Percentiles rank a stretch among this genome's conserved stretches.
phyloP scores from a whole-genome alignment of 1,140 invertebrate genomes.

The Aplysia californica region DNA sequence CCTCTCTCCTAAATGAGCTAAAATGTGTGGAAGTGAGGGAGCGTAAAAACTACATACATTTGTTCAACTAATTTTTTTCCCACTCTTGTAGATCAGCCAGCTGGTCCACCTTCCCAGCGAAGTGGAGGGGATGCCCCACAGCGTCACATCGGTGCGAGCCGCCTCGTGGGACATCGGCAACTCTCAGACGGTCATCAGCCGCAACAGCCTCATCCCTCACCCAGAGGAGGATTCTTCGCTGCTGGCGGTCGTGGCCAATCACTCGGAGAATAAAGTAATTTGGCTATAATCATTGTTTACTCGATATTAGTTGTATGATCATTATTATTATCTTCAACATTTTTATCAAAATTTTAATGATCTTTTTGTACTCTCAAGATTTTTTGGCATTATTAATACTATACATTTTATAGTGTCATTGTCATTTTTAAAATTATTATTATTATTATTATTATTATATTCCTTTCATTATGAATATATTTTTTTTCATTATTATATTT shows the following conservation, averaged over 20 bases:
- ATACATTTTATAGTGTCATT: background rate
- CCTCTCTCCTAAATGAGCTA: too few relatives aligned
- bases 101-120: too few relatives aligned
- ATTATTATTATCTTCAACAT: background rate
- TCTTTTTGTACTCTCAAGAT: too few relatives aligned
- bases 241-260: constrained; percentile 19
- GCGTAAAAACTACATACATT: too few relatives aligned
- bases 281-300: background rate
- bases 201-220: constrained; percentile 11
- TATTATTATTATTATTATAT: background rate
- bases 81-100: background rate
- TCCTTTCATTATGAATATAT: background rate
- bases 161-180: constrained; percentile 4
- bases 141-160: background rate
- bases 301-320: background rate
- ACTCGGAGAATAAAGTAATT: constrained; percentile 17
- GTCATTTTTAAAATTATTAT: background rate
- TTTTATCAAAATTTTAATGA: background rate
- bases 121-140: too few relatives aligned
- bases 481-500: background rate
- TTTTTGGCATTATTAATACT: background rate
- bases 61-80: too few relatives aligned
- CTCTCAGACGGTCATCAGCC: constrained; percentile 14
- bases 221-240: background rate
- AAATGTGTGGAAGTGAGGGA: too few relatives aligned